These are phyloP conservation scores for Eidolon dupreanum DNA, from an alignment of 2,797 vertebrate genomes.

Conservation along the genomic window DNA sequence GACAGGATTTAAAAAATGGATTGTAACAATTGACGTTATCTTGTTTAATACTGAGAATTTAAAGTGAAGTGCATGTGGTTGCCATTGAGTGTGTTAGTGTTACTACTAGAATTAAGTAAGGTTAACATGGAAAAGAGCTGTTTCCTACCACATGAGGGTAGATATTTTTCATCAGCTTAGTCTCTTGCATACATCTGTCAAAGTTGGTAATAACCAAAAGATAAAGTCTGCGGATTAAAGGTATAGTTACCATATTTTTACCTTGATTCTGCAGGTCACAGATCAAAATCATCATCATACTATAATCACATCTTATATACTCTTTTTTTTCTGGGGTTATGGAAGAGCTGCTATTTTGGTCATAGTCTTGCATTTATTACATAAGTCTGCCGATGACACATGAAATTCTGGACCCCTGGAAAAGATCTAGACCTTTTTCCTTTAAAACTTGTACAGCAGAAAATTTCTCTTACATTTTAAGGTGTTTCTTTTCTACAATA, in stretches of 20 bases:
- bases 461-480: constrained; percentile 27
- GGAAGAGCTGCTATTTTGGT: constrained; percentile 18
- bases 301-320: neutral
- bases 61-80: constrained; percentile 61
- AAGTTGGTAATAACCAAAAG: constrained; percentile 18
- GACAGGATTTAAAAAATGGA: constrained; percentile 58
- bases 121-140: constrained; percentile 49
- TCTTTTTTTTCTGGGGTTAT: neutral
- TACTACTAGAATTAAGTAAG: constrained; percentile 62
- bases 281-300: neutral
- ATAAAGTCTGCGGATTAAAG: constrained; percentile 29
- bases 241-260: constrained; percentile 2
- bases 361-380: neutral
- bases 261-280: constrained; percentile 3
- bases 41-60: constrained; percentile 59
- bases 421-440: constrained; percentile 10
- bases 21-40: constrained; percentile 59
- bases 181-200: constrained; percentile 22
- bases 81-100: constrained; percentile 55
- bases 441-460: neutral
- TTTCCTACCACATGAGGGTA: constrained; percentile 22
- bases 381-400: neutral
- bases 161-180: constrained; percentile 20
- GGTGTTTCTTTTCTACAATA: constrained; percentile 24
- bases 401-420: constrained; percentile 27